Base-by-base conservation (phyloP, 2,797 vertebrate species). In the Myotis vivesi region DNA sequence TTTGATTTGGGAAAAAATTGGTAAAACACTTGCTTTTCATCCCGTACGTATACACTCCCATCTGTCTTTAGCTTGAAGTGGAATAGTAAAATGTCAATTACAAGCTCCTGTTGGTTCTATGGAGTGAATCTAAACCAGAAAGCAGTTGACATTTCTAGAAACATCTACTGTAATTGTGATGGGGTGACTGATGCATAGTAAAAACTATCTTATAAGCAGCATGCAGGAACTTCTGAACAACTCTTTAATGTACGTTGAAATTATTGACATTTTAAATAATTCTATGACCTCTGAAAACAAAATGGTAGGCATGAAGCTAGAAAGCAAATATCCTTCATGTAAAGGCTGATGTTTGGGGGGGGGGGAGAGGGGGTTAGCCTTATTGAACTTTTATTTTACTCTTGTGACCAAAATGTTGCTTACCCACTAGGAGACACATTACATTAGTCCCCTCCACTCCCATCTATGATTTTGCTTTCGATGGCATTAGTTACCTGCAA, bases 51-150 rank as follows among this genome's bases (percentile, higher is more conserved):
- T 19, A 92, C 9, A 92, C 0, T 53, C 7, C 38, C 59, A 92
- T 89, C 85, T 93, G 62, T 59, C 41, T 72, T 90, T 68, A 76
- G 46, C 28, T 72, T 87, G 59, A 72, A 83, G 46, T 20, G 85
- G 17, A 87, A 87, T 13, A 85, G 20, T 71, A 46, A 94, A 96
- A 97, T 90, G 59, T 87, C 83, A 89, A 3, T 87, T 86, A 91
- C 36, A 91, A 87, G 9, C 12, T 44, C 36, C 44, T 69, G 0
- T 3, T 71, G 33, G 33, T 87, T 9, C 11, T 33, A 69, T 9
- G 33, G 15, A 79, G 15, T 53, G 8, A 94, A 19, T 77, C 33
- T 81, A 89, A 51, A 95, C 20, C 62, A 89, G 19, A 92, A 89
- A 89, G 25, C 49, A 73, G 2, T 12, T 76, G 49, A 72, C n/a